phyloP scores from a whole-genome alignment of 2,888 invertebrate species.

The Hirudinaria manillensis region DNA sequence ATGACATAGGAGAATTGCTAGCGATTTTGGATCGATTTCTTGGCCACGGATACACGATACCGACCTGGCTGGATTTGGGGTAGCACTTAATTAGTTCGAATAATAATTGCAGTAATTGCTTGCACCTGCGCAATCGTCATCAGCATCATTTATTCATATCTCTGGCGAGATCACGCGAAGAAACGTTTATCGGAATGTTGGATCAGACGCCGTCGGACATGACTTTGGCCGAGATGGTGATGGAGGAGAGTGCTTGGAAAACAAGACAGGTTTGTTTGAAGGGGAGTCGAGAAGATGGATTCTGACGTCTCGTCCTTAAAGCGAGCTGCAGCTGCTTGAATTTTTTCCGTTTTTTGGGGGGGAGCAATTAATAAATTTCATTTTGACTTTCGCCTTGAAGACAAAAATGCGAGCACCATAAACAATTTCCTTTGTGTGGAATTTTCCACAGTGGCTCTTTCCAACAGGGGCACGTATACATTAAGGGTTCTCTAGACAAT shows the following conservation, averaged over 20 bases:
- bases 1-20: no score
- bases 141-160: neutral
- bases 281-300: neutral
- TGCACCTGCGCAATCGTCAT: slow-evolving; percentile 6
- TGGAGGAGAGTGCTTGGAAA: neutral
- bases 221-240: no score
- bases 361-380: slow-evolving; percentile 9
- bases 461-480: no score
- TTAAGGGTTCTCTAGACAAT: neutral
- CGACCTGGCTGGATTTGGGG: neutral
- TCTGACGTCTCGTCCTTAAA: no score
- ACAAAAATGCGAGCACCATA: slow-evolving; percentile 16
- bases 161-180: slow-evolving; percentile 3
- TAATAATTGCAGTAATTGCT: neutral
- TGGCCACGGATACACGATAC: slow-evolving; percentile 9
- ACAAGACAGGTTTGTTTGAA: neutral
- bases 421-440: neutral
- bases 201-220: no score
- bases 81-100: slow-evolving; percentile 15
- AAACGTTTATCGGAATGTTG: slow-evolving; percentile 11
- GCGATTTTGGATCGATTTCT: no score
- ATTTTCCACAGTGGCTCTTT: neutral
- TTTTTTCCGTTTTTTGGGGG: neutral
- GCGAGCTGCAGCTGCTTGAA: neutral
- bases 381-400: slow-evolving; percentile 13